Evolutionary conservation across 2,797 vertebrate species (phyloP), one percentile per base, ranked within the genome.

Genomic region (Mormyrus hasselquistii): DNA sequence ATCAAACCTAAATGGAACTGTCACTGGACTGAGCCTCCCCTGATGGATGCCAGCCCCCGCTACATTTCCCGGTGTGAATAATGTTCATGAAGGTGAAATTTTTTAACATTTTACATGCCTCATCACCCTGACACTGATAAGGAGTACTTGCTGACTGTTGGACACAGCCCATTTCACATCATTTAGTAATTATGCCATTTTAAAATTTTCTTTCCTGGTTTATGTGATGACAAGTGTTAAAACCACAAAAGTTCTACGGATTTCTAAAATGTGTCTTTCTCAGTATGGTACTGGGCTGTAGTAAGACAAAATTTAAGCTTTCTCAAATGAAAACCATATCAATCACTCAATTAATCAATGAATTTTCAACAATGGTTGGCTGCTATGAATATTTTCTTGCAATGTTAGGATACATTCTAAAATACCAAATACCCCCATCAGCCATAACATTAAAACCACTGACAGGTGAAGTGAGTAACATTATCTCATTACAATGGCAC

Each of bases 181-280:
- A 87, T 87, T 87, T 87, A 38, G 53, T 87, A 87, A 87, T 87
- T 87, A 57, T 59, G 53, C 25, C 53, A 44, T 22, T 86, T 53
- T 1, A 19, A 57, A 57, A 57, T 87, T 59, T 87, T 86, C 85
- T 86, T 55, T 87, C 52, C 85, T 57, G 25, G 85, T 87, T 53
- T 38, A 87, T 59, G 53, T 87, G 34, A 87, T 57, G 47, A 29
- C 47, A 53, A 55, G 53, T 57, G 53, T 14, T 25, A 87, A 76
- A 38, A 76, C 65, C 50, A n/a, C 59, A 57, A 87, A 87, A 87
- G 50, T 57, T 53, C 85, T 41, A 6, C 52, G 19, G 53, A 38
- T 38, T 59, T 87, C 50, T 19, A 19, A 87, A 55, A 59, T 87
- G 47, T 50, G 34, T 53, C 50, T 86, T 86, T 29, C 12, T 3